Evolutionary conservation across 2,797 vertebrate genomes (phyloP).

Genomic region (Mastacembelus armatus): DNA sequence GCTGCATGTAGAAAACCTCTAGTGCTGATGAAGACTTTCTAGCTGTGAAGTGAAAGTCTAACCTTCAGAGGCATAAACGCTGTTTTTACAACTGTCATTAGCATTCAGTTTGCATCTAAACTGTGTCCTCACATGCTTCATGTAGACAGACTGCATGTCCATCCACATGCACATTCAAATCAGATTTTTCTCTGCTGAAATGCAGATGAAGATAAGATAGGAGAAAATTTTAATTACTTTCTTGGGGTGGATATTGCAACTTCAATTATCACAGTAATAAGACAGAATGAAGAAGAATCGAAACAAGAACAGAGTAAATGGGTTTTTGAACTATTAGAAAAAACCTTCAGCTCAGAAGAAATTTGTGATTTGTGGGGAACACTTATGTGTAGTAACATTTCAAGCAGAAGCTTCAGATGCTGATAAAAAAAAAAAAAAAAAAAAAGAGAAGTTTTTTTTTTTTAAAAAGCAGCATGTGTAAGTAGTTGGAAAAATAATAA

Average conservation of each 20-base stretch:
- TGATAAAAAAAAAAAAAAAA: neutral
- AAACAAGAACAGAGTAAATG: slow-evolving; percentile 21
- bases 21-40: neutral
- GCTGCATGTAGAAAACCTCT: neutral
- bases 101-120: slow-evolving; percentile 31
- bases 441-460: too few relatives aligned
- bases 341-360: slow-evolving; percentile 16
- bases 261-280: slow-evolving; percentile 2
- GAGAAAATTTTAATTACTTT: slow-evolving; percentile 39
- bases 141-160: slow-evolving; percentile 30
- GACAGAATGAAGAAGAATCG: neutral
- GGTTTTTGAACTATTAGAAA: neutral
- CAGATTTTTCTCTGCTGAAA: slow-evolving; percentile 29
- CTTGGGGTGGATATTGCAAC: slow-evolving; percentile 2
- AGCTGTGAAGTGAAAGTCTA: neutral
- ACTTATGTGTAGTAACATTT: slow-evolving; percentile 5
- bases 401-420: neutral
- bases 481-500: too few relatives aligned
- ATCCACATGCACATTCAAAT: slow-evolving; percentile 32
- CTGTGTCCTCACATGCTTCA: slow-evolving; percentile 36
- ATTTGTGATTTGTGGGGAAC: neutral
- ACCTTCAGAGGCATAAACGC: slow-evolving; percentile 8
- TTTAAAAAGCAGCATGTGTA: too few relatives aligned
- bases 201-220: slow-evolving; percentile 41
- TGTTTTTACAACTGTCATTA: slow-evolving; percentile 23